Conservation (phyloP, 2,888 invertebrate species). For the Rotaria macrura region DNA sequence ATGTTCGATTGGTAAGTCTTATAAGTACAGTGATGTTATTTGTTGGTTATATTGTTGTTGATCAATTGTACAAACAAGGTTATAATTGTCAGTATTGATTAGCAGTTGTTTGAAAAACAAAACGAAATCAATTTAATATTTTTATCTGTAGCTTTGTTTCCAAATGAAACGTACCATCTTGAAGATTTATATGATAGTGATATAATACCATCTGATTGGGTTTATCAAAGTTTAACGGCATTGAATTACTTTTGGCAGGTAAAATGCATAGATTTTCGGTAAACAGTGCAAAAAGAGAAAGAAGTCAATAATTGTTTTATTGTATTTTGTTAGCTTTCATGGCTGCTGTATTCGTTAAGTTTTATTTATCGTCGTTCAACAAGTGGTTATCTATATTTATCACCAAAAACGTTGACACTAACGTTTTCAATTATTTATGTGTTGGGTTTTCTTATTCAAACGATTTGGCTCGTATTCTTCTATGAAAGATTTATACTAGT, state of each 20-base stretch:
- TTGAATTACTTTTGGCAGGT: constrained; percentile 1
- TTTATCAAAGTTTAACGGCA: background rate
- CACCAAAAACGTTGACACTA: constrained; percentile 16
- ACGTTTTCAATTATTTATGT: background rate
- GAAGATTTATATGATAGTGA: background rate
- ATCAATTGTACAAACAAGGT: background rate
- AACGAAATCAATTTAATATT: background rate
- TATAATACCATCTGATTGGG: background rate
- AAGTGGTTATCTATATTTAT: background rate
- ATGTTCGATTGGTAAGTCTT: background rate
- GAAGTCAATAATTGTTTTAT: too few relatives aligned
- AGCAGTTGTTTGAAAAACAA: too few relatives aligned
- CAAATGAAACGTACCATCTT: background rate
- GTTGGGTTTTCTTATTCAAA: background rate
- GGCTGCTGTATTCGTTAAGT: background rate
- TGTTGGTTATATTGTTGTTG: background rate
- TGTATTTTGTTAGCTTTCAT: background rate
- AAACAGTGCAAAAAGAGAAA: background rate
- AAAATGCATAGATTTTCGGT: background rate
- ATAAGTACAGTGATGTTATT: background rate
- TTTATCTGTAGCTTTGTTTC: background rate
- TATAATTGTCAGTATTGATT: background rate
- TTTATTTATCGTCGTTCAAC: background rate
- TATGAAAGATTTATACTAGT: background rate
- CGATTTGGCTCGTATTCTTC: background rate